Evolutionary conservation across 1,140 invertebrate species (phyloP).

Genomic region (Littorina saxatilis): DNA sequence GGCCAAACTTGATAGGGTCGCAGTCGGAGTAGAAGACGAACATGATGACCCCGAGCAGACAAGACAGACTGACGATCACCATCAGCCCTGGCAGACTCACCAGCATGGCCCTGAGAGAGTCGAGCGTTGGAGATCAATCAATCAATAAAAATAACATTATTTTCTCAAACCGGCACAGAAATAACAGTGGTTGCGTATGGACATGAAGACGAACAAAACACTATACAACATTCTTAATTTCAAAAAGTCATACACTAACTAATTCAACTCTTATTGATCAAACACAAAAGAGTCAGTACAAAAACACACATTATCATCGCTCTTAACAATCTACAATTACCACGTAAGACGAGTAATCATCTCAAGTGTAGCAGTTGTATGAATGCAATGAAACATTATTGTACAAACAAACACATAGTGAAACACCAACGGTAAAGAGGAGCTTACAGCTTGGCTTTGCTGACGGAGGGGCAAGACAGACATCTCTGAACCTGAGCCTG

Average conservation of each 20-base stretch:
- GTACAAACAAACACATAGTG: too few species aligned
- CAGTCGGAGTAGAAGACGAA: conserved; percentile 88
- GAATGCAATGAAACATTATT: too few species aligned
- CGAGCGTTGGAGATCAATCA: too few species aligned
- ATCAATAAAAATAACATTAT: background rate
- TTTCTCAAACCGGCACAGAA: background rate
- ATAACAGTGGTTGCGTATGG: background rate
- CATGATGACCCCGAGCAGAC: conserved; percentile 88
- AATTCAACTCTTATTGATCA: too few species aligned
- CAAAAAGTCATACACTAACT: too few species aligned
- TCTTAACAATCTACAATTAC: too few species aligned
- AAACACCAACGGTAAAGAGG: background rate
- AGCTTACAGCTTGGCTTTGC: conserved; percentile 80
- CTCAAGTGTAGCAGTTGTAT: too few species aligned
- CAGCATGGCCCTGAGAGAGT: conserved; percentile 50
- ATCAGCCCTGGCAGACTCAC: conserved; percentile 55
- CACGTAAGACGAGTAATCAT: too few species aligned
- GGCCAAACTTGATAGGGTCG: conserved; percentile 83
- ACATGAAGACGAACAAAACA: too few species aligned
- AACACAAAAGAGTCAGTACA: too few species aligned
- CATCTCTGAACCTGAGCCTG: conserved; percentile 96
- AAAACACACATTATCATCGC: too few species aligned
- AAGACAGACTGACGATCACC: conserved; percentile 79
- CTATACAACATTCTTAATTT: too few species aligned
- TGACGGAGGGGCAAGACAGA: conserved; percentile 85